Conservation (phyloP, 2,113 vertebrate genomes). For the Channa maculata region DNA sequence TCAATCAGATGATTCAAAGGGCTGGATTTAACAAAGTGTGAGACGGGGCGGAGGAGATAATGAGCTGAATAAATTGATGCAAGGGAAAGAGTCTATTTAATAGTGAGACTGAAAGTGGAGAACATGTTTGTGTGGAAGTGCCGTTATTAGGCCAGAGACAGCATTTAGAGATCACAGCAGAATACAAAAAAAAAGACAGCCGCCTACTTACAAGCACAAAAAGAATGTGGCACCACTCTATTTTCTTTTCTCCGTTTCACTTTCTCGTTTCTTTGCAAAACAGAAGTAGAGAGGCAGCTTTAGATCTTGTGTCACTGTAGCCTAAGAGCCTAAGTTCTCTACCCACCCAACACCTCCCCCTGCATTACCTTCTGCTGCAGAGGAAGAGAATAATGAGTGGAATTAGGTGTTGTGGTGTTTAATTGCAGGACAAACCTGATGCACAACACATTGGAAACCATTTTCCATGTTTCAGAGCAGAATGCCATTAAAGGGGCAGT, state of each 20-base stretch:
- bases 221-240: neutral
- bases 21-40: slow-evolving; percentile 14
- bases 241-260: neutral
- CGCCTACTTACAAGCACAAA: neutral
- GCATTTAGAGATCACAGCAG: slow-evolving; percentile 25
- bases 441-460: neutral
- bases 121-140: slow-evolving; percentile 9
- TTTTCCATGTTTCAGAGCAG: neutral
- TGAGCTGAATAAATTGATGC: slow-evolving; percentile 32
- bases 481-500: neutral
- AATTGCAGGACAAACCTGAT: slow-evolving; percentile 2
- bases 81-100: slow-evolving; percentile 34
- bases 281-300: neutral
- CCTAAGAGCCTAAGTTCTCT: slow-evolving; percentile 4
- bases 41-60: slow-evolving; percentile 43
- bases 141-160: slow-evolving; percentile 21
- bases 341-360: slow-evolving; percentile 2
- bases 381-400: slow-evolving; percentile 1
- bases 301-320: neutral
- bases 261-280: slow-evolving; percentile 2
- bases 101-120: slow-evolving; percentile 3
- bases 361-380: slow-evolving; percentile 5
- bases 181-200: neutral
- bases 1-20: slow-evolving; percentile 48
- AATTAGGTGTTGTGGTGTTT: slow-evolving; percentile 12